A percentile compares a stretch with the other conserved stretches of the same genome.
Conservation (phyloP, 2,113 vertebrate genomes). For the Ictalurus punctatus region DNA sequence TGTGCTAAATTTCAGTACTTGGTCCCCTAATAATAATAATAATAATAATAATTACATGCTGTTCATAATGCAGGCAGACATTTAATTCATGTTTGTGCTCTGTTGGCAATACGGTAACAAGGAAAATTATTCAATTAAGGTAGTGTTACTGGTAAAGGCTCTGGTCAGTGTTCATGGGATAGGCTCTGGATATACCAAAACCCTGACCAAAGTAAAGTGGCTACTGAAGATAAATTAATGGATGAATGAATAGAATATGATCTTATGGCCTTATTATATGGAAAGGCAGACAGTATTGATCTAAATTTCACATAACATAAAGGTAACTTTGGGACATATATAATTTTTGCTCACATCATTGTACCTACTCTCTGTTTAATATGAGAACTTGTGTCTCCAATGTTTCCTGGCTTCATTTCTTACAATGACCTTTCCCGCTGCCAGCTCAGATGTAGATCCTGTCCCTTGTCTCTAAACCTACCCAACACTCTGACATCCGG, state of each 20-base stretch:
- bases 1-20: too few species aligned
- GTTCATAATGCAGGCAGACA: not conserved
- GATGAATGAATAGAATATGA: not conserved
- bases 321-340: not conserved
- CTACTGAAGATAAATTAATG: not conserved
- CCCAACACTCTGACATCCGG: constrained; percentile 55
- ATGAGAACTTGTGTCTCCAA: constrained; percentile 5
- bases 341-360: not conserved
- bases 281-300: not conserved
- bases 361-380: constrained; percentile 20
- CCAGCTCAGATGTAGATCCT: constrained; percentile 55
- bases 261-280: not conserved
- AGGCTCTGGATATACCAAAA: not conserved
- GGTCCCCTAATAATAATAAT: not conserved
- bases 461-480: constrained; percentile 39
- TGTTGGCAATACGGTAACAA: not conserved
- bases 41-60: not conserved
- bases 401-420: constrained; percentile 35
- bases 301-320: not conserved
- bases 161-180: not conserved
- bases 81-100: not conserved
- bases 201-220: not conserved
- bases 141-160: not conserved
- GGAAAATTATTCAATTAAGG: not conserved
- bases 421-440: constrained; percentile 58